Evolutionary conservation across 2,113 vertebrate species (phyloP).

Genomic region (Dromiciops gliroides): DNA sequence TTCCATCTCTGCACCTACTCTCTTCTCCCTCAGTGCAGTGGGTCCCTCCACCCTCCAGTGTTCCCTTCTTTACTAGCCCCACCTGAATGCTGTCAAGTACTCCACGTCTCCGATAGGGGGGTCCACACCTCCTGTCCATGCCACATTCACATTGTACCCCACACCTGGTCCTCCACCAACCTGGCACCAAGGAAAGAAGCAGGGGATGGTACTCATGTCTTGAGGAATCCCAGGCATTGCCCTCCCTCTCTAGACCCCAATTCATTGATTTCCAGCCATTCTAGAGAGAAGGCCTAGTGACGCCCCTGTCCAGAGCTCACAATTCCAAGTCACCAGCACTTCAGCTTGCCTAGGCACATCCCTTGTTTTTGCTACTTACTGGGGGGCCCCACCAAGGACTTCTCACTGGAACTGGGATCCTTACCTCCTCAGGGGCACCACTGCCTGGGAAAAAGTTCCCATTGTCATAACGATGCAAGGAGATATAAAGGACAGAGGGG

Average conservation of each 20-base stretch:
- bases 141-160: slow-evolving; percentile 92
- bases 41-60: neutral
- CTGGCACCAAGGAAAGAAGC: slow-evolving; percentile 73
- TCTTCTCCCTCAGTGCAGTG: slow-evolving; percentile 3
- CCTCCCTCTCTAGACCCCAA: neutral
- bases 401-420: neutral
- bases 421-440: slow-evolving; percentile 90
- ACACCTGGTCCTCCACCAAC: slow-evolving; percentile 89
- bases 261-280: slow-evolving; percentile 51
- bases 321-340: slow-evolving; percentile 24
- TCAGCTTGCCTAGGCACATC: slow-evolving; percentile 8
- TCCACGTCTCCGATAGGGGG: slow-evolving; percentile 92
- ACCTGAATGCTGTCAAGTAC: slow-evolving; percentile 92
- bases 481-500: slow-evolving; percentile 90
- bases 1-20: neutral
- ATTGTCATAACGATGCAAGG: slow-evolving; percentile 91
- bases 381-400: slow-evolving; percentile 6
- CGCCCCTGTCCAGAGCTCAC: slow-evolving; percentile 39
- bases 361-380: neutral
- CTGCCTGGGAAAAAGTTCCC: slow-evolving; percentile 94
- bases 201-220: slow-evolving; percentile 38
- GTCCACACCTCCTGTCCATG: slow-evolving; percentile 92
- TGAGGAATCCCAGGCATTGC: neutral
- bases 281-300: neutral
- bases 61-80: slow-evolving; percentile 43